phyloP scores from a whole-genome alignment of 2,797 vertebrate genomes.

The Propithecus perrieri region DNA sequence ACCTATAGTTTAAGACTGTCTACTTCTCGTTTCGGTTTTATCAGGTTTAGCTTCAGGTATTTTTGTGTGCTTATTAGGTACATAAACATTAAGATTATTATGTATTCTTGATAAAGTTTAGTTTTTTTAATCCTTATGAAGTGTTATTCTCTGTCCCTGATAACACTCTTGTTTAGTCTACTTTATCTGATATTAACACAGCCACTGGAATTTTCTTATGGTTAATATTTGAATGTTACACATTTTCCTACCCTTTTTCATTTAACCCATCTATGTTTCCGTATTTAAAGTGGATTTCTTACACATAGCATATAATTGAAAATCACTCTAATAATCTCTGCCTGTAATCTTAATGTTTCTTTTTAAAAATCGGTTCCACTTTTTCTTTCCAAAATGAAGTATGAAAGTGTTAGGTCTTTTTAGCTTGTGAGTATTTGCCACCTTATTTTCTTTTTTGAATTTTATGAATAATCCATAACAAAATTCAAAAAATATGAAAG shows the following conservation, averaged over 20 bases:
- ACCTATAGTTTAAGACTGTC: not conserved
- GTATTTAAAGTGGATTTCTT: not conserved
- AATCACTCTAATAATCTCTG: not conserved
- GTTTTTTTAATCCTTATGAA: slow-evolving; percentile 12
- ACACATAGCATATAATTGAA: not conserved
- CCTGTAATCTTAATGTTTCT: not conserved
- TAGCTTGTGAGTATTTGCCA: not conserved
- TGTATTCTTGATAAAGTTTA: not conserved
- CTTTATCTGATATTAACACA: not conserved
- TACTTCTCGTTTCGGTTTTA: not conserved
- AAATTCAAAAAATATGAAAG: not conserved
- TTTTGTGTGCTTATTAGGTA: not conserved
- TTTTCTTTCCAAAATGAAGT: not conserved
- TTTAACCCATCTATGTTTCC: not conserved
- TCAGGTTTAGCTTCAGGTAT: not conserved
- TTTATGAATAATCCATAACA: not conserved
- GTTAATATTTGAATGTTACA: not conserved
- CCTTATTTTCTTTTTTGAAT: not conserved
- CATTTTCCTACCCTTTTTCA: not conserved
- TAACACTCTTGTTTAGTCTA: slow-evolving; percentile 30
- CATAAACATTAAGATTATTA: not conserved
- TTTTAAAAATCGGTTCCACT: not conserved
- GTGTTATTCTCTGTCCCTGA: not conserved
- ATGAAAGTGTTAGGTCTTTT: not conserved
- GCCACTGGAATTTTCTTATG: not conserved